phyloP scores from a whole-genome alignment of 2,888 invertebrate genomes.

The Drosophila yooni region DNA sequence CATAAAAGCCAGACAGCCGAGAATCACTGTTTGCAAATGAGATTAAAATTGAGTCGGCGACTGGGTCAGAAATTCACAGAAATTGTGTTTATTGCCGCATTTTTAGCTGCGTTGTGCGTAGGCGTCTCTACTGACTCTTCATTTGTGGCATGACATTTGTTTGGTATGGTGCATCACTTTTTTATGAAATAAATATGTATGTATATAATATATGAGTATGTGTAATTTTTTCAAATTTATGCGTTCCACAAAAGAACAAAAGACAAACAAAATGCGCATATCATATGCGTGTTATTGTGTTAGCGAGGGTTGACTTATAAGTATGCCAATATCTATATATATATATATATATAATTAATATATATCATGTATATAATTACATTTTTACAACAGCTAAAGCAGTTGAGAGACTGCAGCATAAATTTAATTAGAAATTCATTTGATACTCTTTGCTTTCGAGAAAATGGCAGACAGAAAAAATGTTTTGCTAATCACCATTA shows the following conservation, averaged over 20 bases:
- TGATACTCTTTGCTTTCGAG: not conserved
- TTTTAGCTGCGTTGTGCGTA: slow-evolving; percentile 17
- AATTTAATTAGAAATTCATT: not conserved
- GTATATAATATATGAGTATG: slow-evolving; percentile 1
- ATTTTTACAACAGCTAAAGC: not conserved
- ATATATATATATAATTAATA: not conserved
- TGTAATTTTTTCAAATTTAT: slow-evolving; percentile 40
- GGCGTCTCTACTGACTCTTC: slow-evolving; percentile 22
- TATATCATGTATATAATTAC: not conserved
- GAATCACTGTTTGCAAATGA: slow-evolving; percentile 14
- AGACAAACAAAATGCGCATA: slow-evolving; percentile 6
- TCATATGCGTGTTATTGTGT: not conserved
- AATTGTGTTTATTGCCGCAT: slow-evolving; percentile 21
- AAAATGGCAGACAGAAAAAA: not conserved
- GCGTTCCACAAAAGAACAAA: slow-evolving; percentile 37
- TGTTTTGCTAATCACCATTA: not conserved
- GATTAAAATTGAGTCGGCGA: slow-evolving; percentile 36
- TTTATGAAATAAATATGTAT: slow-evolving; percentile 16
- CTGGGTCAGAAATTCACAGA: slow-evolving; percentile 35
- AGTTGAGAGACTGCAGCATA: not conserved
- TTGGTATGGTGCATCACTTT: slow-evolving; percentile 27
- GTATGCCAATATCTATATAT: not conserved
- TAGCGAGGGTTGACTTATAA: slow-evolving; percentile 22
- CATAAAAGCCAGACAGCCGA: not conserved
- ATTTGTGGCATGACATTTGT: slow-evolving; percentile 23